Conservation (phyloP, 2,113 vertebrate genomes). For the Thalassarche chlororhynchos region DNA sequence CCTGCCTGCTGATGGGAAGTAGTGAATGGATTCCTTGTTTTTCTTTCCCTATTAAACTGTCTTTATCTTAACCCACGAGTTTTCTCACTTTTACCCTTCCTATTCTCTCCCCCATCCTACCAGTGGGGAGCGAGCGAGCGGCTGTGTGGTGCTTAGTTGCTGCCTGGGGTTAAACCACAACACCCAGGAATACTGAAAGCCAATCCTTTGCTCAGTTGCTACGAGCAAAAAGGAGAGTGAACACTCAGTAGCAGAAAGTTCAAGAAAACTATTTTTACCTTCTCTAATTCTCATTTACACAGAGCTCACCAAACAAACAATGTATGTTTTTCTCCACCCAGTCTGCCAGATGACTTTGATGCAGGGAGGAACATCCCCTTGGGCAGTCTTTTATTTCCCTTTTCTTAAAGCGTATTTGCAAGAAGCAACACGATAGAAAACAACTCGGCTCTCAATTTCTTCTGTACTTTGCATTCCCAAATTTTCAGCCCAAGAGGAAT, state of each 20-base stretch:
- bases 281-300: not conserved
- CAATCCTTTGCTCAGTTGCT: not conserved
- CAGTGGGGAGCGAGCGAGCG: fast-evolving
- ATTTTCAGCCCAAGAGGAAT: not conserved
- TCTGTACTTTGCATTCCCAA: not conserved
- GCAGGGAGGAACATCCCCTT: not conserved
- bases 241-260: not conserved
- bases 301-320: not conserved
- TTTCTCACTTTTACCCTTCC: not conserved
- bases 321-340: not conserved
- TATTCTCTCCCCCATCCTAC: not conserved
- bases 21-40: not conserved
- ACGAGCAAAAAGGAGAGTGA: not conserved
- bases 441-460: not conserved
- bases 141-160: not conserved
- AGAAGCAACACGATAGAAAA: not conserved
- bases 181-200: not conserved
- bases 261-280: not conserved
- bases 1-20: not conserved
- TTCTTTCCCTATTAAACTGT: not conserved
- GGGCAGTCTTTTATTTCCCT: not conserved
- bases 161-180: not conserved
- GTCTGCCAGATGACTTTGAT: not conserved
- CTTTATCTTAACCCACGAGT: not conserved
- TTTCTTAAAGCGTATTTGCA: not conserved